Base-by-base conservation (phyloP, 1,140 invertebrate genomes). In the Chironomus striatipennis region DNA sequence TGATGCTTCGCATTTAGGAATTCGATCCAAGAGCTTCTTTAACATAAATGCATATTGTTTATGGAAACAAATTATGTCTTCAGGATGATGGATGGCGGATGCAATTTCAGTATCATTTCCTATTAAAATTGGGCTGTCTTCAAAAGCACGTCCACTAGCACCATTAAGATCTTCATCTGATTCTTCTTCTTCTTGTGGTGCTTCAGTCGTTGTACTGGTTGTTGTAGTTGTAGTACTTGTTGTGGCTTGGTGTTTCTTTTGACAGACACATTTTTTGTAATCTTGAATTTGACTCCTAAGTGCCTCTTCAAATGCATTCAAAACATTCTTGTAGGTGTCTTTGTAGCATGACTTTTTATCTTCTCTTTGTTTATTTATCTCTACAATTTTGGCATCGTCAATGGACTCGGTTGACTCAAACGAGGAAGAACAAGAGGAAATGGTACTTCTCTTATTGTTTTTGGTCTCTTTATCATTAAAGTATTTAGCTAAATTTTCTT, bases 11-110 rank as follows among this genome's bases (percentile, higher is more conserved):
- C 65, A 70, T 70, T 17, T 1, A 34, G 1, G 65, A 20, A 70
- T 70, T 10, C 18, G 18, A 70, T 70, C 65, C 17, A 70, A 21
- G 7, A 70, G 18, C 9, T 70, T 70, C 4, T 70, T 70, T 21
- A 70, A 20, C 65, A 70, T 70, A 70, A 70, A 70, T 70, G 65
- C 65, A 70, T 70, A 70, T 21, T 70, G 65, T 20, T 21, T 18
- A 20, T 70, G 65, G 18, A 70, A 70, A 18, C 65, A 70, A 70
- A 70, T 70, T 17, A 70, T 70, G 65, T 70, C 65, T 15, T 70
- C 65, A 7, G 17, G 17, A 70, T 70, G 65, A 18, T 70, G 5
- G 9, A 18, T 18, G 20, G 65, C 65, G n/a, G 17, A 20, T 70
- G 18, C 65, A 70, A 70, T n/a, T 70, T 18, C 65, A 57, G 9